A percentile compares a stretch with the other conserved stretches of the same genome.
phyloP scores from a whole-genome alignment of 2,797 vertebrate genomes.

The Pagetopsis macropterus region DNA sequence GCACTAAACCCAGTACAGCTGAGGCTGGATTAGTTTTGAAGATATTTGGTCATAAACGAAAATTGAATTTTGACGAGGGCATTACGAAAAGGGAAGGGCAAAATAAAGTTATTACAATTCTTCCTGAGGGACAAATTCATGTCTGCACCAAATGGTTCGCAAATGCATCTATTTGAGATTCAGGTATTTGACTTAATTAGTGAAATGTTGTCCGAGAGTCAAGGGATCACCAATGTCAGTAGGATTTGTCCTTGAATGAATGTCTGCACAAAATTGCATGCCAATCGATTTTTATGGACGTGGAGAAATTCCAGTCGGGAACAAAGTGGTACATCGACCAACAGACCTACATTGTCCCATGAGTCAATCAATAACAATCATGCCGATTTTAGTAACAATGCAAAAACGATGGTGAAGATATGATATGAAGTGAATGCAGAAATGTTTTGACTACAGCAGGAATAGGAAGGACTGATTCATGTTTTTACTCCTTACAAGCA shows the following conservation, averaged over 20 bases:
- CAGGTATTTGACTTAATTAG: not conserved
- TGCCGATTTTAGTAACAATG: not conserved
- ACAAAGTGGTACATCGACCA: not conserved
- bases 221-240: not conserved
- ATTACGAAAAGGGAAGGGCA: not conserved
- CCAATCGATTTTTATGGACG: too few species aligned
- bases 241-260: not conserved
- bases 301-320: not conserved
- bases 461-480: conserved; percentile 6
- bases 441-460: not conserved
- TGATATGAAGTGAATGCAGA: not conserved
- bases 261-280: not conserved
- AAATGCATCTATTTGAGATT: not conserved
- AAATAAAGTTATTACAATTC: not conserved
- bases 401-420: not conserved
- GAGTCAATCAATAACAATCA: not conserved
- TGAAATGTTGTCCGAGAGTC: not conserved
- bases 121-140: not conserved
- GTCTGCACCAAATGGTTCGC: not conserved
- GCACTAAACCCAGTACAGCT: not conserved
- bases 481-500: conserved; percentile 27
- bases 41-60: not conserved
- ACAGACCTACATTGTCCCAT: not conserved
- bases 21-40: not conserved
- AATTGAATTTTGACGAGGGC: not conserved